phyloP scores from a whole-genome alignment of 2,888 invertebrate genomes.

The Pelosia muscerda region DNA sequence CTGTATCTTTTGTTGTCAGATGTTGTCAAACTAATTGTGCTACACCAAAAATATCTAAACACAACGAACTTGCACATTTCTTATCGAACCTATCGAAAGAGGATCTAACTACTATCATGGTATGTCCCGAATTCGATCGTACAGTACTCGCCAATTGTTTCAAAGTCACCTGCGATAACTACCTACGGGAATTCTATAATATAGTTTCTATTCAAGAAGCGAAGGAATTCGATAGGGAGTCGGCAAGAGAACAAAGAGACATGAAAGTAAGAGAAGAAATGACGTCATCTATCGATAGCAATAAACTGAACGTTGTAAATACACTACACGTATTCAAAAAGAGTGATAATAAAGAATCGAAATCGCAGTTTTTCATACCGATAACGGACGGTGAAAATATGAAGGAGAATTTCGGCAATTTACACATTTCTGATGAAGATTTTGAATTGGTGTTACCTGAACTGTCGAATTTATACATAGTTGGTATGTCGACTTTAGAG shows the following conservation, averaged over 20 bases:
- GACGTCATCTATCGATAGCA: conserved; percentile 77
- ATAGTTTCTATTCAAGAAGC: conserved; percentile 69
- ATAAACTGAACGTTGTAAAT: conserved; percentile 77
- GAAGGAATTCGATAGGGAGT: conserved; percentile 74
- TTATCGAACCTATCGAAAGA: conserved; percentile 71
- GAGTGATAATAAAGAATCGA: conserved; percentile 77
- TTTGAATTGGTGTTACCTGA: conserved; percentile 72
- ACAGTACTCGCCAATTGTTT: conserved; percentile 83
- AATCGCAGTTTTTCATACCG: conserved; percentile 83
- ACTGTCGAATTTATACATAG: conserved; percentile 71
- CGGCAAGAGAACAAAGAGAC: conserved; percentile 65
- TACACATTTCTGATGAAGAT: conserved; percentile 76
- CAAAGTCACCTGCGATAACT: conserved; percentile 80
- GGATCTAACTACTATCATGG: conserved; percentile 79
- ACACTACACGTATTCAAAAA: conserved; percentile 79
- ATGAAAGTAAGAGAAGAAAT: conserved; percentile 69
- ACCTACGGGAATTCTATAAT: conserved; percentile 75
- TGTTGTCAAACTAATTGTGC: conserved; percentile 72
- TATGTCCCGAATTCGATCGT: conserved; percentile 81
- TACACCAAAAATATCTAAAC: conserved; percentile 66
- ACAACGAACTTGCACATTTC: conserved; percentile 70
- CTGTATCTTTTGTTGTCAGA: conserved; percentile 49
- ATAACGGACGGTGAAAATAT: conserved; percentile 70
- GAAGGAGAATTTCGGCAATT: conserved; percentile 75
- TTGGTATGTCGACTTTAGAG: conserved; percentile 68